Base-by-base conservation (phyloP, 1,140 invertebrate species). In the Zaprionus vittiger region DNA sequence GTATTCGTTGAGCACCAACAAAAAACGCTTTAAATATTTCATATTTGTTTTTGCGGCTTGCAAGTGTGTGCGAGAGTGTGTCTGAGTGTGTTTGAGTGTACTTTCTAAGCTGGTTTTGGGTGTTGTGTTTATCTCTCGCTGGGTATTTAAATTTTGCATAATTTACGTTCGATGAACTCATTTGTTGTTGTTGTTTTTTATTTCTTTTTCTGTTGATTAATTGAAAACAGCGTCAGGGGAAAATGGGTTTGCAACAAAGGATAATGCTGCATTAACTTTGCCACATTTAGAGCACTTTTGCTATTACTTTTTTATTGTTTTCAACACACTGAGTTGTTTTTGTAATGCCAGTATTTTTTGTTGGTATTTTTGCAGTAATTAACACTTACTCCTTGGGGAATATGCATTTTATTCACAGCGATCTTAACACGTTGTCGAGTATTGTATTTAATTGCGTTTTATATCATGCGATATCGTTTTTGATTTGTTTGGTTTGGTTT, bases 311-410 rank as follows among this genome's bases (percentile, higher is more conserved):
- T 44, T 5, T 44, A 44, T 55, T 22, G 38, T 20, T 64, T 56
- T 6, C 5, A 37, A 3, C 4, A 9, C 2, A 4, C 17, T 71
- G 31, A 17, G 26, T 62, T 28, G 52, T 20, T 34, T 66, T 31
- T 47, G 31, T 24, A n/a, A 44, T 64, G n/a, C 7, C 9, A 24
- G 17, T 44, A 31, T 49, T 12, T 38, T 54, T 38, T 20, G 22
- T 41, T 41, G 28, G 65, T 34, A 11, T 74, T 57, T 68, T 49
- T 20, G 47, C 71, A 55, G 28, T 57, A 85, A 91, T 82, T 80
- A 79, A 82, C 86, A 91, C 85, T 90, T 91, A 90, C 85, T 74
- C 85, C 85, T 80, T 77, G 77, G 83, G 85, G 85, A 55, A 90
- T 73, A 76, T 91, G 59, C 85, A 91, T 89, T 74, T 83, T 90